Evolutionary conservation across 2,888 invertebrate genomes (phyloP).

Genomic region (Venusia cambrica): DNA sequence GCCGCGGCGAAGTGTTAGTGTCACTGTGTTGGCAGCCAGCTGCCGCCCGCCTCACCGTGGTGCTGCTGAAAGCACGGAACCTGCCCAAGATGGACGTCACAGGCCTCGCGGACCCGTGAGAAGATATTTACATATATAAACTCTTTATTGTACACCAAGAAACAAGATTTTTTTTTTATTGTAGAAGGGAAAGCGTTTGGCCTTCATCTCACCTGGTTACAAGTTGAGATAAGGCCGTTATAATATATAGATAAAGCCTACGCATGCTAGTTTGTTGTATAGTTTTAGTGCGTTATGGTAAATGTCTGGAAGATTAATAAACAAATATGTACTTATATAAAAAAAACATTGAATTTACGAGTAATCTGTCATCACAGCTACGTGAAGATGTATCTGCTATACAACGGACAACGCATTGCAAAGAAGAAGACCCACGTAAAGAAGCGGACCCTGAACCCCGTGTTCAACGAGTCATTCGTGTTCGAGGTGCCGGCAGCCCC

Average conservation of each 20-base stretch:
- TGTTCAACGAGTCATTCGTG: slow-evolving; percentile 99
- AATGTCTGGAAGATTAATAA: too few species aligned
- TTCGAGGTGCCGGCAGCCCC: slow-evolving; percentile 94
- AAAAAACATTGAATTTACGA: too few species aligned
- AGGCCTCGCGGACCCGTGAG: slow-evolving; percentile 97
- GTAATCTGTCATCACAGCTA: too few species aligned
- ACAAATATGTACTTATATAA: too few species aligned
- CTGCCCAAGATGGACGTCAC: slow-evolving; percentile 99
- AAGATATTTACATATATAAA: slow-evolving; percentile 71
- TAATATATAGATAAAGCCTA: too few species aligned
- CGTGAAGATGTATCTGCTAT: slow-evolving; percentile 97
- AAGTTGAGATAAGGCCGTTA: too few species aligned
- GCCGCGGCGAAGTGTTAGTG: slow-evolving; percentile 96
- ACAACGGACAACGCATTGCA: slow-evolving; percentile 98
- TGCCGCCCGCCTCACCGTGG: slow-evolving; percentile 96
- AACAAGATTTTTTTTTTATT: too few species aligned
- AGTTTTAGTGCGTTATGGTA: too few species aligned
- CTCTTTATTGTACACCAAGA: too few species aligned
- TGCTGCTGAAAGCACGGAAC: slow-evolving; percentile 97
- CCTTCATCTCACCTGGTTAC: too few species aligned
- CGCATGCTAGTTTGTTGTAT: too few species aligned
- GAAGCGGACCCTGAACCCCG: slow-evolving; percentile 97
- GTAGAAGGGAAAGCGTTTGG: too few species aligned
- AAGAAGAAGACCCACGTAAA: slow-evolving; percentile 99
- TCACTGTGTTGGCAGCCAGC: slow-evolving; percentile 99